phyloP scores from a whole-genome alignment of 2,888 invertebrate genomes.

The Vanessa cardui region DNA sequence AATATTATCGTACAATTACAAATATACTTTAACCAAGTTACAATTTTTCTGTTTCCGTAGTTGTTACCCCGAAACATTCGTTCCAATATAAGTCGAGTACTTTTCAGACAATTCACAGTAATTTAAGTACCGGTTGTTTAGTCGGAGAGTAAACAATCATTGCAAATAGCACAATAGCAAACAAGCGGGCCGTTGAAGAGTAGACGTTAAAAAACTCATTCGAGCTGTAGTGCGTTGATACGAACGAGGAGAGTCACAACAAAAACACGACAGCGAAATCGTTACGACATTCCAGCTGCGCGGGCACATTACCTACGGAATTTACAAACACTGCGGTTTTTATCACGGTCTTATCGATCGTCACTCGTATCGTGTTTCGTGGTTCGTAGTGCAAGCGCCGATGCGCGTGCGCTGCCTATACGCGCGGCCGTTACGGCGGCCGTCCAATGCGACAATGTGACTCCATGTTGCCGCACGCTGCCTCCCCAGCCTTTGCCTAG shows the following conservation, averaged over 20 bases:
- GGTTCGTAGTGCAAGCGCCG: slow-evolving; percentile 25
- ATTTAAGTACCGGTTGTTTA: slow-evolving; percentile 6
- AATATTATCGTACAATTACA: slow-evolving; percentile 3
- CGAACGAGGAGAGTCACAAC: slow-evolving; percentile 42
- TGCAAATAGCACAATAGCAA: slow-evolving; percentile 16
- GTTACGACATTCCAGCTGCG: slow-evolving; percentile 50
- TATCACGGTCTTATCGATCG: slow-evolving; percentile 42
- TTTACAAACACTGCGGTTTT: slow-evolving; percentile 50
- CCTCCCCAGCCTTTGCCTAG: slow-evolving; percentile 72
- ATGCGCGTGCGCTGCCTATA: slow-evolving; percentile 63
- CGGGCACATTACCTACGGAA: slow-evolving; percentile 52
- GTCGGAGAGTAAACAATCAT: slow-evolving; percentile 20
- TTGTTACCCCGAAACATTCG: neutral
- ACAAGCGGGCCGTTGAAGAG: slow-evolving; percentile 14
- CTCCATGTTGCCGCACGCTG: slow-evolving; percentile 59
- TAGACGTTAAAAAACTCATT: slow-evolving; percentile 27
- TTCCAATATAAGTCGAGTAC: neutral
- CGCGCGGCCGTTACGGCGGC: slow-evolving; percentile 76
- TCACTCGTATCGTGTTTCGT: slow-evolving; percentile 38
- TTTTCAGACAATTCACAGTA: slow-evolving; percentile 1
- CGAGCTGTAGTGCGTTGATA: slow-evolving; percentile 34
- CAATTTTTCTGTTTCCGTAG: neutral
- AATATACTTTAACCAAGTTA: neutral
- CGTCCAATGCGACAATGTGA: slow-evolving; percentile 77
- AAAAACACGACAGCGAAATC: slow-evolving; percentile 43